phyloP scores from a whole-genome alignment of 2,888 invertebrate genomes.

The Ischnura elegans region DNA sequence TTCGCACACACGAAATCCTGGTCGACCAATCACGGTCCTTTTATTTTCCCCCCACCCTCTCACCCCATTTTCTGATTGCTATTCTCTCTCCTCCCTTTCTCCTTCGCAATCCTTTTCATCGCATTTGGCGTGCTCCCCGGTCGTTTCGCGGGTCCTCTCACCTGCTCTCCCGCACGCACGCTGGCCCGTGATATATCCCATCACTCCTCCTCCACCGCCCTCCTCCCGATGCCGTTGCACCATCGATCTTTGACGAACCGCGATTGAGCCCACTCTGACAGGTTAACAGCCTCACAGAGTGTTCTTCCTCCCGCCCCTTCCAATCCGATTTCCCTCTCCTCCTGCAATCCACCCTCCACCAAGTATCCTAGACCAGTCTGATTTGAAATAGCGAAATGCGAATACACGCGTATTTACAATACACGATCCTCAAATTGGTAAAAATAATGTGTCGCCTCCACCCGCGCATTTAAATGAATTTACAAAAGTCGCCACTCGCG shows the following conservation, averaged over 20 bases:
- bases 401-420: too few relatives aligned
- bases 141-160: background rate
- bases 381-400: too few relatives aligned
- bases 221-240: background rate
- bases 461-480: too few relatives aligned
- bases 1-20: background rate
- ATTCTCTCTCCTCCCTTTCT: background rate
- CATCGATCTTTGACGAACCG: conserved; percentile 67
- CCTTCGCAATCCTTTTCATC: background rate
- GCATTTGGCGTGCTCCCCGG: background rate
- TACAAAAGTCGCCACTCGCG: too few relatives aligned
- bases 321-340: background rate
- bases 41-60: background rate
- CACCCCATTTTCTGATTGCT: background rate
- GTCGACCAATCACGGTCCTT: too few relatives aligned
- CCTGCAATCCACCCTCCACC: background rate
- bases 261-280: conserved; percentile 67
- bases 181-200: conserved; percentile 11
- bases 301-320: background rate
- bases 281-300: conserved; percentile 65
- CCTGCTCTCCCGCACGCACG: background rate
- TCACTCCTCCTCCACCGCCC: background rate
- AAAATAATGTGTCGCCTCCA: too few relatives aligned
- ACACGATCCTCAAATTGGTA: too few relatives aligned
- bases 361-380: too few relatives aligned